Percentiles rank a stretch among this genome's conserved stretches.
Evolutionary conservation across 2,797 vertebrate genomes (phyloP).

Genomic region (Neomorphus geoffroyi): DNA sequence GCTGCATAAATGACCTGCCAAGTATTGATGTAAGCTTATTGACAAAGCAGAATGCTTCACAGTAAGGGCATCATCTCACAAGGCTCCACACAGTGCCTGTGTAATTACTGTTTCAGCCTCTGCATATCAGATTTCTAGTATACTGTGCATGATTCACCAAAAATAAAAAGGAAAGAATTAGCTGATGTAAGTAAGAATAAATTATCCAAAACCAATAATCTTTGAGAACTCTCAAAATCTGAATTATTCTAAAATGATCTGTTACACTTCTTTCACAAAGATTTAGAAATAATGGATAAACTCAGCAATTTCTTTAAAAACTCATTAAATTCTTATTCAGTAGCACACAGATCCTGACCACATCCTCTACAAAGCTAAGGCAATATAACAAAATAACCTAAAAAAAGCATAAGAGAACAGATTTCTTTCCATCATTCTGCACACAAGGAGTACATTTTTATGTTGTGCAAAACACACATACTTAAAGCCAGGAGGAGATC

Average conservation of each 20-base stretch:
- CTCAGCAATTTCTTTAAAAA: neutral
- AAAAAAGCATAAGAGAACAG: neutral
- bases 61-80: slow-evolving; percentile 62
- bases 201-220: slow-evolving; percentile 47
- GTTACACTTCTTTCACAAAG: neutral
- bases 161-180: slow-evolving; percentile 14
- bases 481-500: neutral
- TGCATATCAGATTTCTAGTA: slow-evolving; percentile 11
- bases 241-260: slow-evolving; percentile 7
- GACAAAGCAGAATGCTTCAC: slow-evolving; percentile 73
- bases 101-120: slow-evolving; percentile 60
- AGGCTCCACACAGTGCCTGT: slow-evolving; percentile 34
- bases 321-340: neutral
- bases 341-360: neutral
- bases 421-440: neutral
- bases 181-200: slow-evolving; percentile 19
- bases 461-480: neutral
- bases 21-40: slow-evolving; percentile 72
- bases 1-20: slow-evolving; percentile 70
- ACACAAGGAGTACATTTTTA: neutral
- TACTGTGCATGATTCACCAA: neutral
- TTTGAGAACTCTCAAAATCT: neutral
- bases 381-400: neutral
- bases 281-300: neutral
- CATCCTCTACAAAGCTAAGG: neutral